A percentile compares a stretch with the other conserved stretches of the same genome.
Conservation (phyloP, 2,888 invertebrate species). For the Seira ritae region DNA sequence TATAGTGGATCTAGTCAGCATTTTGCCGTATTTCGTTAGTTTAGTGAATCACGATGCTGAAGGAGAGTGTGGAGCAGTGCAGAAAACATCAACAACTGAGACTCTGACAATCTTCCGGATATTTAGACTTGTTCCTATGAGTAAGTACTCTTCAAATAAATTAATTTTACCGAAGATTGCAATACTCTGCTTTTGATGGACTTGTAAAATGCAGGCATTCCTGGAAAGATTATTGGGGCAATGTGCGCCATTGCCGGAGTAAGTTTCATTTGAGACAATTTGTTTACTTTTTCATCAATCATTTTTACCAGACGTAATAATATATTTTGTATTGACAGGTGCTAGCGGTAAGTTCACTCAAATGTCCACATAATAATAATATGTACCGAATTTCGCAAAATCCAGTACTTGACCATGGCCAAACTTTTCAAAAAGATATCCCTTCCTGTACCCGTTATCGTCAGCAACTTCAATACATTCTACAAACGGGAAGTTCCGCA, state of each 20-base stretch:
- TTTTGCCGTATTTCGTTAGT: constrained; percentile 66
- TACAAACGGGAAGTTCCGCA: constrained; percentile 52
- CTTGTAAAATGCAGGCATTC: neutral
- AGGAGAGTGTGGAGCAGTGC: neutral
- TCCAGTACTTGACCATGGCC: neutral
- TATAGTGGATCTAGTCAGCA: constrained; percentile 67
- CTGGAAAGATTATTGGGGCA: constrained; percentile 57
- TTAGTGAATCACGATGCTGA: neutral
- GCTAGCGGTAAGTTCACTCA: constrained; percentile 13
- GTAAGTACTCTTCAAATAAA: constrained; percentile 12
- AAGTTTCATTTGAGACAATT: neutral
- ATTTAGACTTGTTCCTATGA: constrained; percentile 67
- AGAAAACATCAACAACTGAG: neutral
- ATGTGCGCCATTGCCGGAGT: constrained; percentile 68
- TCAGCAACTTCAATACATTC: constrained; percentile 69
- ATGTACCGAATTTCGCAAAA: neutral
- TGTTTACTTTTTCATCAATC: neutral
- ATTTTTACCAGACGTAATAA: too few species aligned
- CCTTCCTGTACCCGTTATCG: constrained; percentile 70
- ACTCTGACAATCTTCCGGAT: constrained; percentile 62
- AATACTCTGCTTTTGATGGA: constrained; percentile 61
- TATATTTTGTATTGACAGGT: neutral
- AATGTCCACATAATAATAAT: neutral
- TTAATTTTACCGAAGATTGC: constrained; percentile 47
- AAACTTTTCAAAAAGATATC: too few species aligned